Percentiles rank a stretch among this genome's conserved stretches.
Conservation (phyloP, 2,888 invertebrate genomes). For the Caenorhabditis angaria region DNA sequence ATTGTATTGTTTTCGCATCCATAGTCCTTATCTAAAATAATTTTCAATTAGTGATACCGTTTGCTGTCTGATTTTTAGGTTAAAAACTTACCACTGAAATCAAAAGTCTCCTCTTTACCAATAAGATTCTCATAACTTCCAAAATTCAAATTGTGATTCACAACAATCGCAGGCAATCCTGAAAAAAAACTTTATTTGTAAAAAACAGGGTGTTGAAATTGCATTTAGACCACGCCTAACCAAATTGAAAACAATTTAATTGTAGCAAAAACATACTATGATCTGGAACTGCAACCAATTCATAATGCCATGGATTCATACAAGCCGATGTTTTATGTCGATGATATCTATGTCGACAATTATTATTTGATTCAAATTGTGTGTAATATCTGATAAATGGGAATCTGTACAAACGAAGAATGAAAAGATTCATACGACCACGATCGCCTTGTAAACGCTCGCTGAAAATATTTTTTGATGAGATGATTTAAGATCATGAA, state of each 20-base stretch:
- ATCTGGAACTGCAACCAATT: not conserved
- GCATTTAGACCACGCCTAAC: too few relatives aligned
- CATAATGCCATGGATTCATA: conserved; percentile 28
- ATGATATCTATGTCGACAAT: conserved; percentile 11
- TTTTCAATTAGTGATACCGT: too few relatives aligned
- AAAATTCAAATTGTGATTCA: too few relatives aligned
- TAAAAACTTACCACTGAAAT: too few relatives aligned
- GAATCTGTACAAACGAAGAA: conserved; percentile 12
- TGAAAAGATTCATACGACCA: conserved; percentile 13
- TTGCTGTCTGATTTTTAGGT: too few relatives aligned
- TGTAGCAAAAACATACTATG: not conserved
- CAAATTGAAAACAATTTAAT: not conserved
- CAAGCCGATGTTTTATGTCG: not conserved
- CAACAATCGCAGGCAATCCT: too few relatives aligned
- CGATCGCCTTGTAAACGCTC: conserved; percentile 10
- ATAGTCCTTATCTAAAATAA: too few relatives aligned
- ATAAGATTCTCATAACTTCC: too few relatives aligned
- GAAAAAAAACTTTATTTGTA: too few relatives aligned
- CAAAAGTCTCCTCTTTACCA: too few relatives aligned
- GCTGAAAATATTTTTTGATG: conserved; percentile 7
- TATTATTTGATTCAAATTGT: not conserved
- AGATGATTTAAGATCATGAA: not conserved
- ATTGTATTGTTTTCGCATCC: too few relatives aligned
- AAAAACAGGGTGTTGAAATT: too few relatives aligned
- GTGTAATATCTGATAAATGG: conserved; percentile 8